Conservation (phyloP, 2,888 invertebrate genomes). For the Protonemura montana region DNA sequence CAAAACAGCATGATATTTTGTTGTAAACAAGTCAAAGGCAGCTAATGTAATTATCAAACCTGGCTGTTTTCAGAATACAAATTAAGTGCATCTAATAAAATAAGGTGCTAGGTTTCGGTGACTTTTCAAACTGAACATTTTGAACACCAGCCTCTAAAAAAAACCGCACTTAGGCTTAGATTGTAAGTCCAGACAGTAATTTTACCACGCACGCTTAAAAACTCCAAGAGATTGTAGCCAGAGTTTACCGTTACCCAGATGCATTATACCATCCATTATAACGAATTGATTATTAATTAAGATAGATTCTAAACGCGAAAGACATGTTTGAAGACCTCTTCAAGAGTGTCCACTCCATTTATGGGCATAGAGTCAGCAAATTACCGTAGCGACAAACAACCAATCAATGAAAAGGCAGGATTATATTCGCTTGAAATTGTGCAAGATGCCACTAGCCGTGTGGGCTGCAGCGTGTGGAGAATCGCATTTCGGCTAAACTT, state of each 20-base stretch:
- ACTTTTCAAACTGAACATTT: too few relatives aligned
- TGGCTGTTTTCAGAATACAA: background rate
- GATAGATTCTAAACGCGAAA: background rate
- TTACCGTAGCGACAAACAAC: background rate
- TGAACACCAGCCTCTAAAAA: too few relatives aligned
- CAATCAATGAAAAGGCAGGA: background rate
- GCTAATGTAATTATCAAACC: background rate
- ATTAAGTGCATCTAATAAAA: too few relatives aligned
- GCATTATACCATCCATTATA: background rate
- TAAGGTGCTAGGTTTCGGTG: too few relatives aligned
- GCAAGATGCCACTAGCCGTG: background rate
- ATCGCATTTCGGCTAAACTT: background rate
- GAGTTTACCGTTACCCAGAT: background rate
- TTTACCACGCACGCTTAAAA: too few relatives aligned
- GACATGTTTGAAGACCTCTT: background rate
- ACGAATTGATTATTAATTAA: constrained; percentile 4
- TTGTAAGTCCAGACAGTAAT: too few relatives aligned
- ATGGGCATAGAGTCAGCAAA: background rate
- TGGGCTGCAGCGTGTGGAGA: background rate
- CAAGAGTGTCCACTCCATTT: background rate
- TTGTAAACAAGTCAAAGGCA: background rate
- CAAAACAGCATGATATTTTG: background rate
- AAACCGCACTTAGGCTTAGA: too few relatives aligned
- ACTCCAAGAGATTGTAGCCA: background rate
- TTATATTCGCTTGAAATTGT: background rate